Percentiles rank a stretch among this genome's conserved stretches.
Conservation (phyloP, 2,113 vertebrate genomes). For the Litocranius walleri region DNA sequence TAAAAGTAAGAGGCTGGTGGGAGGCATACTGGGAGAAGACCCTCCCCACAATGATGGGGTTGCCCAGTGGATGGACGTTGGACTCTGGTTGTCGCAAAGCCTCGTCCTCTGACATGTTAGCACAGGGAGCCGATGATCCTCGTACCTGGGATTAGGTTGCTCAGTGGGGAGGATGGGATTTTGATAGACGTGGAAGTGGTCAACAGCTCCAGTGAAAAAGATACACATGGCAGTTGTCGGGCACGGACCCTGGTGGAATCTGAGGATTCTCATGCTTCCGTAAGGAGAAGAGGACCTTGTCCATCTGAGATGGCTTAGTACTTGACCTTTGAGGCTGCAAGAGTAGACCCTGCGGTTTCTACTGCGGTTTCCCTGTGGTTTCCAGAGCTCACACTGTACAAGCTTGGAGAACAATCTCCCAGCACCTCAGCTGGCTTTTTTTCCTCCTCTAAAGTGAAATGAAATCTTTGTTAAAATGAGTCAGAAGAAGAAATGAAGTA, state of each 20-base stretch:
- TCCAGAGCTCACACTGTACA: rapidly evolving
- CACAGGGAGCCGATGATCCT: neutral
- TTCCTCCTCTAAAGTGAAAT: neutral
- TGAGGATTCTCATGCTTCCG: neutral
- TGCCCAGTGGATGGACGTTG: rapidly evolving
- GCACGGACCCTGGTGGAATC: rapidly evolving
- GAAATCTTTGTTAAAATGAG: neutral
- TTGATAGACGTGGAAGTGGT: neutral
- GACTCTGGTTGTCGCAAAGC: neutral
- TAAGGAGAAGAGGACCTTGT: neutral
- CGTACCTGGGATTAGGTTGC: neutral
- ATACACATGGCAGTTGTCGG: rapidly evolving
- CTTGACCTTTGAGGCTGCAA: rapidly evolving
- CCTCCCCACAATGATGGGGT: too few species aligned
- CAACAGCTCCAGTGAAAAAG: neutral
- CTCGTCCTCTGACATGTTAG: neutral
- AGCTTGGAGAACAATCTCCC: neutral
- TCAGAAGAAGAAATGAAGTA: neutral
- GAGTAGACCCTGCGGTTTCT: neutral
- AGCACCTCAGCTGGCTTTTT: neutral
- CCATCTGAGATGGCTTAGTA: neutral
- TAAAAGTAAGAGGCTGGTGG: neutral
- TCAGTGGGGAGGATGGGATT: neutral
- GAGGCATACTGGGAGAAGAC: neutral
- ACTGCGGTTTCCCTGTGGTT: too few species aligned